Evolutionary conservation across 2,797 vertebrate species (phyloP).

Genomic region (Aulostomus chinensis): DNA sequence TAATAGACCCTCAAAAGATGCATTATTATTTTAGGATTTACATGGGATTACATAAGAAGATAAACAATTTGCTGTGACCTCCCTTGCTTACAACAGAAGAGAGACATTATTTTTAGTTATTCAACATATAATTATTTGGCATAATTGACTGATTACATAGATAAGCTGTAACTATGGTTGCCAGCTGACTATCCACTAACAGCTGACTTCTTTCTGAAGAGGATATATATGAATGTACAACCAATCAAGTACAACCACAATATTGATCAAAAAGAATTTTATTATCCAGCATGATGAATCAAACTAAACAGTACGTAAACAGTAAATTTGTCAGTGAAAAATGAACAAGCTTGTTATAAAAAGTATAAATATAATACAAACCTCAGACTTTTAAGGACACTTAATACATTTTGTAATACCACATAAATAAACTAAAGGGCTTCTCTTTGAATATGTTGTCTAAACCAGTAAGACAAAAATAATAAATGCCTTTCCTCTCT

Average conservation of each 20-base stretch:
- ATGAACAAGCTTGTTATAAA: slow-evolving; percentile 78
- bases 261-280: slow-evolving; percentile 62
- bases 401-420: slow-evolving; percentile 69
- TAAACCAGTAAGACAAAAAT: slow-evolving; percentile 83
- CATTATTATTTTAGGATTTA: too few relatives aligned
- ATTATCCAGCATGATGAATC: slow-evolving; percentile 74
- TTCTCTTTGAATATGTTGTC: slow-evolving; percentile 73
- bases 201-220: too few relatives aligned
- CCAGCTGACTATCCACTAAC: too few relatives aligned
- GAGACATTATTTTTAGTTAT: too few relatives aligned
- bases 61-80: too few relatives aligned
- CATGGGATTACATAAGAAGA: too few relatives aligned
- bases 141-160: too few relatives aligned
- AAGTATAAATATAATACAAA: slow-evolving; percentile 84
- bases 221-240: too few relatives aligned
- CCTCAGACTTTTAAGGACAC: slow-evolving; percentile 68
- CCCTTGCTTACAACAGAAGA: too few relatives aligned
- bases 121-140: too few relatives aligned
- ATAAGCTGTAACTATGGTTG: too few relatives aligned
- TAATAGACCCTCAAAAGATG: too few relatives aligned
- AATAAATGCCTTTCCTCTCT: slow-evolving; percentile 62
- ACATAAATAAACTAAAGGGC: slow-evolving; percentile 76
- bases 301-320: slow-evolving; percentile 68
- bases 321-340: slow-evolving; percentile 70
- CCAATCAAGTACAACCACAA: not conserved